Conservation (phyloP, 2,888 invertebrate genomes). For the Drosophila formosana region DNA sequence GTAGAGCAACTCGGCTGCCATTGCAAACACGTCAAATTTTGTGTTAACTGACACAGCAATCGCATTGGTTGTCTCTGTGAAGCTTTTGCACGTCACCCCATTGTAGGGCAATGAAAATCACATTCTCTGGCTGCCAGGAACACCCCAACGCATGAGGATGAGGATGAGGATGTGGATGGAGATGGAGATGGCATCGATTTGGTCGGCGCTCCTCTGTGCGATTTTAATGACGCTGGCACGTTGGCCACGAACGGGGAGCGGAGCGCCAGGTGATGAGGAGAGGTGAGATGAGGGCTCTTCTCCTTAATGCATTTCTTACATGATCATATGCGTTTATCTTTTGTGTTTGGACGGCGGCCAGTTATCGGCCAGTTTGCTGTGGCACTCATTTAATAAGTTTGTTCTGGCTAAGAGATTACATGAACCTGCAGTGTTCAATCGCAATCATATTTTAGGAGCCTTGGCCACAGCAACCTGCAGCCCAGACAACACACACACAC, state of each 20-base stretch:
- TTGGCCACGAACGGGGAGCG: neutral
- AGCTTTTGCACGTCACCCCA: slow-evolving; percentile 31
- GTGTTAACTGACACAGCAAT: slow-evolving; percentile 29
- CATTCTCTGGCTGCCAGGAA: slow-evolving; percentile 46
- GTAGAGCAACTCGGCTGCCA: slow-evolving; percentile 14
- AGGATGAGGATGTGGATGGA: neutral
- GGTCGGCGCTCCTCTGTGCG: slow-evolving; percentile 64
- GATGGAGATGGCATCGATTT: slow-evolving; percentile 68
- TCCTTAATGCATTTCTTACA: slow-evolving; percentile 81
- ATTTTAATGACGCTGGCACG: slow-evolving; percentile 64
- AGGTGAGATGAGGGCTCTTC: slow-evolving; percentile 28
- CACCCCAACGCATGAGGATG: slow-evolving; percentile 36
- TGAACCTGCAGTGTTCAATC: slow-evolving; percentile 84
- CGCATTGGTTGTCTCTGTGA: slow-evolving; percentile 6
- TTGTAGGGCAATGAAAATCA: slow-evolving; percentile 41
- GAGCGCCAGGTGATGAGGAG: slow-evolving; percentile 28
- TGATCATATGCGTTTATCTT: slow-evolving; percentile 81
- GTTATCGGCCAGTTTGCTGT: slow-evolving; percentile 75
- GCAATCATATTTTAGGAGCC: slow-evolving; percentile 78
- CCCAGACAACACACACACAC: slow-evolving; percentile 15
- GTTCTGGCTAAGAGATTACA: slow-evolving; percentile 84
- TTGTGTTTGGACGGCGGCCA: slow-evolving; percentile 71
- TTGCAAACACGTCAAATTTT: neutral
- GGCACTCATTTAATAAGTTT: slow-evolving; percentile 80
- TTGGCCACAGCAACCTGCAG: slow-evolving; percentile 30